Percentiles rank a stretch among this genome's conserved stretches.
phyloP scores from a whole-genome alignment of 1,140 invertebrate species.

The Sycobia sp. region DNA sequence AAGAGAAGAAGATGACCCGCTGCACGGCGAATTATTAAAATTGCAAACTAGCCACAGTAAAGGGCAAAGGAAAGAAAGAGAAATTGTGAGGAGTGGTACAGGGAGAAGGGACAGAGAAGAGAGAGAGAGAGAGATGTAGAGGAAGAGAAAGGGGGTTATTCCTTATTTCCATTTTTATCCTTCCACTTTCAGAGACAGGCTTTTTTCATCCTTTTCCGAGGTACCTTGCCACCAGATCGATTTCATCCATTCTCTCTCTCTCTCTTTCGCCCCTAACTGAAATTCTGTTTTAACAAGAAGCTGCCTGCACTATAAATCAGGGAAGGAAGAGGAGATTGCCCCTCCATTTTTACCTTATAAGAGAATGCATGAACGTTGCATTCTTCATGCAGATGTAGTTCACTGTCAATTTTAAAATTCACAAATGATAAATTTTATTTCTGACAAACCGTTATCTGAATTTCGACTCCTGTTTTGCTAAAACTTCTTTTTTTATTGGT shows the following conservation, averaged over 20 bases:
- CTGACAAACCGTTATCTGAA: background rate
- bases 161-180: conserved; percentile 33
- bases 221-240: conserved; percentile 17
- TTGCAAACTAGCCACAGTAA: conserved; percentile 28
- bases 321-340: no score
- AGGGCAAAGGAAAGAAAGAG: no score
- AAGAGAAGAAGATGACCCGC: conserved; percentile 18
- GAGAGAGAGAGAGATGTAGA: no score
- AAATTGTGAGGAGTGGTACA: no score
- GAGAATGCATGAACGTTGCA: no score
- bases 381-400: conserved; percentile 1
- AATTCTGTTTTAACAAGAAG: no score
- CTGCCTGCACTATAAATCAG: conserved; percentile 13
- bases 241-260: conserved; percentile 9
- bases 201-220: conserved; percentile 11
- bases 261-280: no score
- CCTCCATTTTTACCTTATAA: no score
- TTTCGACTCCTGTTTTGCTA: no score
- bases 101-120: no score
- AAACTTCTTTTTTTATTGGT: no score
- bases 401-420: conserved; percentile 19
- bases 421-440: conserved; percentile 19
- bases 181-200: background rate
- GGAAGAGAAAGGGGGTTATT: background rate
- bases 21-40: conserved; percentile 31